phyloP scores from a whole-genome alignment of 2,113 vertebrate genomes.

The Nanorana parkeri region DNA sequence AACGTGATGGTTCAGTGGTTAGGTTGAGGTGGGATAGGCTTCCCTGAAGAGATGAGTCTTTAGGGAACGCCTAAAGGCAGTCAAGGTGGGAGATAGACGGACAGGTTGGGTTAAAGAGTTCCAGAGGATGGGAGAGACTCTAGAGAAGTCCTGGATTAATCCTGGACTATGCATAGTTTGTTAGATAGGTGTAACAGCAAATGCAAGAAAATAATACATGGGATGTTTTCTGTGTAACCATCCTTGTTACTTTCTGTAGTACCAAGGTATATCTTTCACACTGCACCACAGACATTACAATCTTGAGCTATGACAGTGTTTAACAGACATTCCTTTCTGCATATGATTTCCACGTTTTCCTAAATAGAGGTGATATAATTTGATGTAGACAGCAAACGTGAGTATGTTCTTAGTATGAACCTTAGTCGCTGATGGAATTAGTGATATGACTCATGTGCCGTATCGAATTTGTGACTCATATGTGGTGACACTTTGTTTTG shows the following conservation, averaged over 20 bases:
- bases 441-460: conserved; percentile 29
- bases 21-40: too few relatives aligned
- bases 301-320: background rate
- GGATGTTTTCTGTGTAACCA: background rate
- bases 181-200: too few relatives aligned
- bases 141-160: too few relatives aligned
- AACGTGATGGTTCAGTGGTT: too few relatives aligned
- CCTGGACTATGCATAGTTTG: too few relatives aligned
- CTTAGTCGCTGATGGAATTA: conserved; percentile 41
- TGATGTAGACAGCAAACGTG: conserved; percentile 28
- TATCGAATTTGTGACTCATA: conserved; percentile 42
- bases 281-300: background rate
- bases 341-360: conserved; percentile 13
- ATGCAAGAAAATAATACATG: too few relatives aligned
- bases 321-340: background rate
- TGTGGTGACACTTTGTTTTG: conserved; percentile 33
- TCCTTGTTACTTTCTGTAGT: background rate
- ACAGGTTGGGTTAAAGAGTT: too few relatives aligned
- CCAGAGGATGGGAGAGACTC: too few relatives aligned
- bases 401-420: conserved; percentile 41
- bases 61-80: too few relatives aligned
- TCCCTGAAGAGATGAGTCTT: too few relatives aligned
- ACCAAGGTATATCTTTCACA: background rate
- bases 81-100: too few relatives aligned
- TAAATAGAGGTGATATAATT: conserved; percentile 32